Conservation (phyloP, 2,888 invertebrate species). For the Bugulina stolonifera region DNA sequence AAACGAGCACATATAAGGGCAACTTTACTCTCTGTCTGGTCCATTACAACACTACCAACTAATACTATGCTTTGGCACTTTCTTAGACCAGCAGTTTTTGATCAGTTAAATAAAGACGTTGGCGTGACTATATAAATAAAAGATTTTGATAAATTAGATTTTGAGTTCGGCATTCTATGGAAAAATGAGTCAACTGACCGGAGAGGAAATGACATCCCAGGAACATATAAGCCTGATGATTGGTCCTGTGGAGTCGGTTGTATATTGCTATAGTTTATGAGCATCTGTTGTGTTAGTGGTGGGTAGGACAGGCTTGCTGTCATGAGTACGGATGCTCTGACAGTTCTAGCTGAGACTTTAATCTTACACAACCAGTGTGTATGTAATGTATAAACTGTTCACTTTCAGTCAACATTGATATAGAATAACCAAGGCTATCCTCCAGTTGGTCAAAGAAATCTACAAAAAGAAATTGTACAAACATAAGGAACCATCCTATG, state of each 20-base stretch:
- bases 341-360: background rate
- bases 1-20: too few relatives aligned
- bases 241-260: background rate
- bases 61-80: too few relatives aligned
- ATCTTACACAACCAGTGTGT: background rate
- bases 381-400: constrained; percentile 3
- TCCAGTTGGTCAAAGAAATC: constrained; percentile 7
- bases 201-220: background rate
- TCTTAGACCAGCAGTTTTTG: too few relatives aligned
- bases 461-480: background rate
- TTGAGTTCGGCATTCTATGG: background rate
- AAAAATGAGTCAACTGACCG: background rate
- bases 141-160: background rate
- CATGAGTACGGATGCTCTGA: background rate
- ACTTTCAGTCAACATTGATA: background rate
- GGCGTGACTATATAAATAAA: too few relatives aligned
- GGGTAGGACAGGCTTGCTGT: constrained; percentile 3
- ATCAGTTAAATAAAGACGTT: too few relatives aligned
- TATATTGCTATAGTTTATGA: background rate
- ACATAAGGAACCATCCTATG: background rate
- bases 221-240: background rate
- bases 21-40: too few relatives aligned
- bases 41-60: too few relatives aligned
- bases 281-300: background rate
- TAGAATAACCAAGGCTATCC: background rate